Evolutionary conservation across 2,888 invertebrate genomes (phyloP).

Genomic region (Mythimna loreyi): DNA sequence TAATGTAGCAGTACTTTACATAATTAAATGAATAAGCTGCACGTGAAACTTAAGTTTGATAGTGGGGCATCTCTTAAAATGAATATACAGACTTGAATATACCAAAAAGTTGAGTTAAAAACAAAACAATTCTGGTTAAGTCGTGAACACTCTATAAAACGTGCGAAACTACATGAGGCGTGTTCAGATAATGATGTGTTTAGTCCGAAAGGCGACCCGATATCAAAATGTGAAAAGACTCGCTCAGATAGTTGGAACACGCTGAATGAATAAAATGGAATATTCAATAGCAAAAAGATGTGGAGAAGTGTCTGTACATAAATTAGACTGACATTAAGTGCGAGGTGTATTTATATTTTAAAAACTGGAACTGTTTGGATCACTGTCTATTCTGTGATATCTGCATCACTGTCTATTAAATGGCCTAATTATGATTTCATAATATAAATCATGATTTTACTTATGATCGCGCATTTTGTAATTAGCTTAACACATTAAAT

Average conservation of each 20-base stretch:
- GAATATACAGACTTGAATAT: slow-evolving; percentile 24
- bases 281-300: slow-evolving; percentile 24
- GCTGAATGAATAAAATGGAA: slow-evolving; percentile 33
- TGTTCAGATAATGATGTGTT: slow-evolving; percentile 34
- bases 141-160: slow-evolving; percentile 48
- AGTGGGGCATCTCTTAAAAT: slow-evolving; percentile 20
- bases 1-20: too few species aligned
- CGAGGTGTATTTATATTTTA: slow-evolving; percentile 20
- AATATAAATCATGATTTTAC: neutral
- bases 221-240: slow-evolving; percentile 46
- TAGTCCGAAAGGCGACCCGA: slow-evolving; percentile 27
- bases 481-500: neutral
- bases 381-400: too few species aligned
- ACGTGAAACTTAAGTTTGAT: slow-evolving; percentile 4
- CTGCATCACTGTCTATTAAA: neutral
- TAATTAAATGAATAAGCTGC: neutral
- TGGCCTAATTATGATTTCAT: neutral
- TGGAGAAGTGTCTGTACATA: slow-evolving; percentile 14
- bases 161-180: slow-evolving; percentile 40
- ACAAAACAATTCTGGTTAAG: slow-evolving; percentile 21
- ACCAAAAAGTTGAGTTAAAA: slow-evolving; percentile 42
- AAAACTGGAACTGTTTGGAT: slow-evolving; percentile 13
- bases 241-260: slow-evolving; percentile 33
- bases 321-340: slow-evolving; percentile 35
- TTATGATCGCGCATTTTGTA: neutral